Base-by-base conservation (phyloP, 2,888 invertebrate genomes). In the Cephalotes varians region DNA sequence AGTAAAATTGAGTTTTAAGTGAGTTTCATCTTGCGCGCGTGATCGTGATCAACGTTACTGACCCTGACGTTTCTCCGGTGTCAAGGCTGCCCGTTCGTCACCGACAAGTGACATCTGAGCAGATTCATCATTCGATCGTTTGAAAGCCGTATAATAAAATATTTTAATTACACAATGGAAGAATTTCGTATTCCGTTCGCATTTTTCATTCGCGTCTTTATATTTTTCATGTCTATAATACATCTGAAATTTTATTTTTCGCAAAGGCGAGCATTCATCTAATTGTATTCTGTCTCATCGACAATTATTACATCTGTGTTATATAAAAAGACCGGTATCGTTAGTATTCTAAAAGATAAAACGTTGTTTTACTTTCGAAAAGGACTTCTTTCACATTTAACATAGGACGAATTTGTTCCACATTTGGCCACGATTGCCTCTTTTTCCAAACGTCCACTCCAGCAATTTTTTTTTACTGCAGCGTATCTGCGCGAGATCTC, bases 11-110 rank as follows among this genome's bases (percentile, higher is more conserved):
- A n/a, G 62, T 64, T 64, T 81, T 49, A 76, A 60, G 64, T 67
- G 72, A 67, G 77, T 71, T 69, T 67, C 82, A 60, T 60, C 28
- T 82, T 67, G 60, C 73, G 51, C n/a, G 77, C 67, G 28, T 49
- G 44, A 82, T 67, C 40, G 40, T 40, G 62, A 79, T 82, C 51
- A 21, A 58, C 60, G 58, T 31, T 51, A 54, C 47, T 79, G 60
- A 79, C 77, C 65, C 69, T 79, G 82, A 62, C 58, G 54, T 37
- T 44, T 65, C n/a, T 28, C 7, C 31, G 40, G 77, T 67, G 76
- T 77, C 77, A 82, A 69, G 82, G 77, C 58, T 76, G 31, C 10
- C 18, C 44, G 49, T 37, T 25, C 51, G 37, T 74, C 64, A 54
- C 62, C 47, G 31, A 18, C 34, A 12, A 76, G 40, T n/a, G n/a